phyloP scores from a whole-genome alignment of 2,797 vertebrate species.

The Stomatorhinus walkeri region DNA sequence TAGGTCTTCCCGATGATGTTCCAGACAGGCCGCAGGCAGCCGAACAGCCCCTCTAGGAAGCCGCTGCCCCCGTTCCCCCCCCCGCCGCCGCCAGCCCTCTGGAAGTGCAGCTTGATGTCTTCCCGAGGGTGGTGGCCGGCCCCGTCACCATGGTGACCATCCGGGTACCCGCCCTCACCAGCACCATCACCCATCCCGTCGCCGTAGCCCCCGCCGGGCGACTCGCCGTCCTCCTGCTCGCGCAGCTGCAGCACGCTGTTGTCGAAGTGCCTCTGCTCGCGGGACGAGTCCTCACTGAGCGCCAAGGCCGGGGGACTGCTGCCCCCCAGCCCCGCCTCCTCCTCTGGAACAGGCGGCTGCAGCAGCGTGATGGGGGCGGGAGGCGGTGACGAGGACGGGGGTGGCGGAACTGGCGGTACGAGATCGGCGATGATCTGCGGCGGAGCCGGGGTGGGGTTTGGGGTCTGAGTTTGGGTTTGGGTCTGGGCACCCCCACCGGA shows the following conservation, averaged over 20 bases:
- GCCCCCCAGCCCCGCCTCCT: constrained; percentile 55
- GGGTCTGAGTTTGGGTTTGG: constrained; percentile 6
- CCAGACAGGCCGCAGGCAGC: constrained; percentile 92
- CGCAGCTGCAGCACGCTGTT: constrained; percentile 93
- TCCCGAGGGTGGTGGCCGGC: constrained; percentile 59
- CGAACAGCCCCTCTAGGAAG: constrained; percentile 95
- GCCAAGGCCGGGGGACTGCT: constrained; percentile 68
- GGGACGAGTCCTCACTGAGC: constrained; percentile 80
- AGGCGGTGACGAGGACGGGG: neutral
- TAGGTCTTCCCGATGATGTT: constrained; percentile 98
- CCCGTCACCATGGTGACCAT: constrained; percentile 46
- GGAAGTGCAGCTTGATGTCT: constrained; percentile 91
- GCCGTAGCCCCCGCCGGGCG: constrained; percentile 57
- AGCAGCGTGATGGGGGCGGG: constrained; percentile 35
- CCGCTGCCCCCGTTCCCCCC: constrained; percentile 76
- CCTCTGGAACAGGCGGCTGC: constrained; percentile 58
- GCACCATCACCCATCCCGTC: constrained; percentile 42
- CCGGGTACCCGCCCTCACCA: constrained; percentile 50
- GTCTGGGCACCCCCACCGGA: constrained; percentile 47
- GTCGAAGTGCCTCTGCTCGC: constrained; percentile 82
- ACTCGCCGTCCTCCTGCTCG: constrained; percentile 73
- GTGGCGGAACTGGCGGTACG: constrained; percentile 44
- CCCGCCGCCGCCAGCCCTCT: constrained; percentile 75
- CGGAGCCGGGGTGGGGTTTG: constrained; percentile 29
- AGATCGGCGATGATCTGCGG: constrained; percentile 67